phyloP scores from a whole-genome alignment of 2,888 invertebrate genomes.

The Agapetus fuscipes region DNA sequence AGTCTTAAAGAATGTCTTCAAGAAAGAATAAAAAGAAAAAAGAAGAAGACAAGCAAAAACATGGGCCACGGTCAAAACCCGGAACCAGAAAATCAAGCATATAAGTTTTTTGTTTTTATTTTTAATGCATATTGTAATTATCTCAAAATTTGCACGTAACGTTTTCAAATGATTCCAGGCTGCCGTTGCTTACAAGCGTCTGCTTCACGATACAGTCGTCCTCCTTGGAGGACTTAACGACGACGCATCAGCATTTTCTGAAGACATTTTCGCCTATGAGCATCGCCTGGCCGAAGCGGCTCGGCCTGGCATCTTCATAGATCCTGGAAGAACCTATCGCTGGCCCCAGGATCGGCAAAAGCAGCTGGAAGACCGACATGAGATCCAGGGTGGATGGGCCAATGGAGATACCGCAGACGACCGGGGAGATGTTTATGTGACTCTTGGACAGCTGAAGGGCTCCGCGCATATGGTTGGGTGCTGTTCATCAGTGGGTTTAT shows the following conservation, averaged over 20 bases:
- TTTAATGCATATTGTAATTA: too few species aligned
- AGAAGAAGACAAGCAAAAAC: too few species aligned
- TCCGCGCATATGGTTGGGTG: conserved; percentile 31
- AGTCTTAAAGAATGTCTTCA: too few species aligned
- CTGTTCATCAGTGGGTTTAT: conserved; percentile 11
- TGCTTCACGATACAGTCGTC: conserved; percentile 40
- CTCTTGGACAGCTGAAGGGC: conserved; percentile 15
- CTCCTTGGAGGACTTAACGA: conserved; percentile 35
- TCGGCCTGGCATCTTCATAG: conserved; percentile 32
- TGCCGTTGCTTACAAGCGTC: conserved; percentile 38
- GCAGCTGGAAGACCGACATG: too few species aligned
- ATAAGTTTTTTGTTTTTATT: too few species aligned
- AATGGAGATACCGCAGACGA: not conserved
- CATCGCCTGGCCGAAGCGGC: conserved; percentile 34
- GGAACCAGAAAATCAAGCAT: too few species aligned
- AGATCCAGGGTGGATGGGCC: too few species aligned
- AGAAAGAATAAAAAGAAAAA: too few species aligned
- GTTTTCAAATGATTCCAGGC: too few species aligned
- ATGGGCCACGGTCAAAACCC: too few species aligned
- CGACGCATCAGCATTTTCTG: conserved; percentile 38
- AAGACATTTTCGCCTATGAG: conserved; percentile 45
- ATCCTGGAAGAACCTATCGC: not conserved
- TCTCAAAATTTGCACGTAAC: too few species aligned
- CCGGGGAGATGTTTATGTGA: too few species aligned
- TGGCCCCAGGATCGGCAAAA: not conserved